Evolutionary conservation across 2,888 invertebrate species (phyloP), one percentile per base, ranked within the genome.

Genomic region (Ischnus inquisitorius): DNA sequence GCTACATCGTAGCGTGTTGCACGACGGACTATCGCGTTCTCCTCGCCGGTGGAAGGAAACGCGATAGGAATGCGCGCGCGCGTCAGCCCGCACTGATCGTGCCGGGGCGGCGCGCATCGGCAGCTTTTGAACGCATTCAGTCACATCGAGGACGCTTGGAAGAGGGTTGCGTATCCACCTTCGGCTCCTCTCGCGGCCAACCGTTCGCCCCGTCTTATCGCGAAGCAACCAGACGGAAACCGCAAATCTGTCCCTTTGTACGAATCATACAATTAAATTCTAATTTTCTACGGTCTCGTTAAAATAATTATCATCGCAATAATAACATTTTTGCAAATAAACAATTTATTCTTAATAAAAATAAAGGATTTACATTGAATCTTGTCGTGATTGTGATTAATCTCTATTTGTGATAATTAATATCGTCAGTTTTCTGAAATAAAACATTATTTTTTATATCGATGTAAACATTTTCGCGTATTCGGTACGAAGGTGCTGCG

Each of bases 131-230:
- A 90, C 87, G 84, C 82, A 87, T 88, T 90, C 92, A 92, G 92
- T 92, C 88, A 90, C 90, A 86, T 85, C 90, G 91, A 90, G 90
- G 89, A 91, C 89, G 88, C 90, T 91, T 89, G 81, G 87, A 87
- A 88, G 90, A 90, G 88, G 91, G 89, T 87, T 81, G 90, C 84
- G 77, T 83, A 85, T 82, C 74, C 82, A 86, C 83, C 72, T 86
- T 67, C 83, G 82, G 69, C 82, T 54, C 72, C 65, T 79, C 64
- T 46, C 67, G 77, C 77, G 67, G 77, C 74, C 41, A 82, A 43
- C 22, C 54, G 57, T 80, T 79, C 67, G 51, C 83, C 16, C 46
- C 34, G 39, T 80, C 64, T 81, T 71, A 46, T 78, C 60, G 62
- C 72, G 68, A 60, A 43, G 60, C 62, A 75, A 80, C 74, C 64